Base-by-base conservation (phyloP, 2,113 vertebrate species). In the Microtus pennsylvanicus region DNA sequence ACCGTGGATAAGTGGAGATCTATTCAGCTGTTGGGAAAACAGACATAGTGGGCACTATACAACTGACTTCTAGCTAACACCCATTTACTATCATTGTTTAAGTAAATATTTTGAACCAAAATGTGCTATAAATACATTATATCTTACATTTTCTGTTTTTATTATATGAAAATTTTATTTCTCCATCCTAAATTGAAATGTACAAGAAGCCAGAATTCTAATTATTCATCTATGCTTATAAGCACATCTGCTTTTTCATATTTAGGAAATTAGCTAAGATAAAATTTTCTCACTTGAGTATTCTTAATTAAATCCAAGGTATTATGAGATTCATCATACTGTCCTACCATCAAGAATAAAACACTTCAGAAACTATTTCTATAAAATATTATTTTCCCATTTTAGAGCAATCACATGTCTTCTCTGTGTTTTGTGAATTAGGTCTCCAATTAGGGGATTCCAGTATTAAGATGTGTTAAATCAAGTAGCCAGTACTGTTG, bases 71-170 rank as follows among this genome's bases (percentile, higher is more conserved):
- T 88, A 78, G 35, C 76, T 95, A 89, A 89, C 42, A 75, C 45
- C 74, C 94, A 92, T 86, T 87, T 91, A 33, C 75, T 38, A n/a
- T 82, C 52, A 69, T 90, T 85, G n/a, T 76, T 75, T 50, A 45
- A 87, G 45, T 70, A 93, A 69, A 72, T 70, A 96, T 96, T 96
- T 95, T 52, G 80, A 94, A 92, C 42, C 45, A 91, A 89, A 95
- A 76, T 67, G 89, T 91, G 19, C 77, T 94, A 55, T 74, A 65
- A 28, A 77, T 78, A 45, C 63, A 63, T 90, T 33, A 87, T 33
- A 87, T 17, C 94, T 8, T 75, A 81, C 76, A 94, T 58, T 94
- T 94, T 28, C 86, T 30, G 2, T 24, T 87, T 50, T 61, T 61
- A 33, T n/a, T 52, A 0, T 63, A 33, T 83, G 7, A 89, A 45